Conservation (phyloP, 2,888 invertebrate species). For the Scotopteryx bipunctaria region DNA sequence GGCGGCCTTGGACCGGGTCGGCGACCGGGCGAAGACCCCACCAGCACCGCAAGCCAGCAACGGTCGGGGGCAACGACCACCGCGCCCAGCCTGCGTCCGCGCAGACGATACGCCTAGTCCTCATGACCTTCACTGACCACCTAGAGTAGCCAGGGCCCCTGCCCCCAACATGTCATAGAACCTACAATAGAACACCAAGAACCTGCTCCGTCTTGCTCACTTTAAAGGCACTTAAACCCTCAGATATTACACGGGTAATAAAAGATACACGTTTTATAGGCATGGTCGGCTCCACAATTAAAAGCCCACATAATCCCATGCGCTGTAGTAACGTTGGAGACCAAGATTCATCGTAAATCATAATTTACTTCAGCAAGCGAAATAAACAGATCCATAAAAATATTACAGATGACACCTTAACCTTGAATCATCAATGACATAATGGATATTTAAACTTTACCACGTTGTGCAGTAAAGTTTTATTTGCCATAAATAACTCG, state of each 20-base stretch:
- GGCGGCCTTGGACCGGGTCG: constrained; percentile 81
- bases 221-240: constrained; percentile 14
- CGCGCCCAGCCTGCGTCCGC: constrained; percentile 62
- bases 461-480: constrained; percentile 49
- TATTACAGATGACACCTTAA: constrained; percentile 45
- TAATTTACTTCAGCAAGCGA: constrained; percentile 15
- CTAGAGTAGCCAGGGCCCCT: constrained; percentile 41
- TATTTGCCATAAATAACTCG: constrained; percentile 65
- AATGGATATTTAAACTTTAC: constrained; percentile 42
- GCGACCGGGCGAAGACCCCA: constrained; percentile 82
- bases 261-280: constrained; percentile 15
- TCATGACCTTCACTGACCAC: constrained; percentile 58
- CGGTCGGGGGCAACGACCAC: constrained; percentile 82
- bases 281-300: constrained; percentile 8
- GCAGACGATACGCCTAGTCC: constrained; percentile 59
- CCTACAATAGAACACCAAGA: constrained; percentile 27
- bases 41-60: constrained; percentile 79
- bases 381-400: constrained; percentile 37
- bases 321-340: neutral
- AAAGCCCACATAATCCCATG: constrained; percentile 3
- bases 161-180: constrained; percentile 23
- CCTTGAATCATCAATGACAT: constrained; percentile 52
- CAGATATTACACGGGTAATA: constrained; percentile 16
- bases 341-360: constrained; percentile 1
- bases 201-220: constrained; percentile 20